A percentile compares a stretch with the other conserved stretches of the same genome.
phyloP scores from a whole-genome alignment of 1,140 invertebrate species.

The Zaprionus tsacasi region DNA sequence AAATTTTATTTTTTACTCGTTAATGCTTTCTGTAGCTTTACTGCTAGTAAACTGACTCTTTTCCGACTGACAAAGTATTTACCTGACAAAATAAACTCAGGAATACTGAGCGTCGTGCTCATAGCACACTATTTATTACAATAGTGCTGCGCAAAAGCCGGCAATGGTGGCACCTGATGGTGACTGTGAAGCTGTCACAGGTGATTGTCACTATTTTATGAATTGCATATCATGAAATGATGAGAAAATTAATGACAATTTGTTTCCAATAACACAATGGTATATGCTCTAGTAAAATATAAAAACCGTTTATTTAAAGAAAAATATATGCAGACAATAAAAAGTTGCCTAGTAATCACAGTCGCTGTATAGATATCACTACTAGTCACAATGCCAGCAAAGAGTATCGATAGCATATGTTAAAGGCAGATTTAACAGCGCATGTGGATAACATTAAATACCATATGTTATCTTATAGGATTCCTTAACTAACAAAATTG shows the following conservation, averaged over 20 bases:
- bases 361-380: background rate
- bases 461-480: background rate
- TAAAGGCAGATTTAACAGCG: background rate
- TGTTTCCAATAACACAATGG: background rate
- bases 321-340: background rate
- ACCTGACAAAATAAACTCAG: slow-evolving; percentile 5
- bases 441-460: background rate
- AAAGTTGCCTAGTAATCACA: background rate
- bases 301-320: background rate
- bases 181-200: background rate
- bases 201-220: background rate
- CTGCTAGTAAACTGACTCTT: background rate
- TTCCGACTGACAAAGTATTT: background rate
- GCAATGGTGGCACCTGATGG: background rate
- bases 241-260: background rate
- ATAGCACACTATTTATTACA: background rate
- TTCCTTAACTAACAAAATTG: background rate
- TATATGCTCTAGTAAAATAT: background rate
- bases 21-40: background rate
- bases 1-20: slow-evolving; percentile 1
- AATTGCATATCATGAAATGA: background rate
- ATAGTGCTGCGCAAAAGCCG: background rate
- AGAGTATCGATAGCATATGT: background rate
- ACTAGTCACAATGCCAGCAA: background rate
- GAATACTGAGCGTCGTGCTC: background rate